Base-by-base conservation (phyloP, 2,113 vertebrate species). In the Melanerpes aurifrons region DNA sequence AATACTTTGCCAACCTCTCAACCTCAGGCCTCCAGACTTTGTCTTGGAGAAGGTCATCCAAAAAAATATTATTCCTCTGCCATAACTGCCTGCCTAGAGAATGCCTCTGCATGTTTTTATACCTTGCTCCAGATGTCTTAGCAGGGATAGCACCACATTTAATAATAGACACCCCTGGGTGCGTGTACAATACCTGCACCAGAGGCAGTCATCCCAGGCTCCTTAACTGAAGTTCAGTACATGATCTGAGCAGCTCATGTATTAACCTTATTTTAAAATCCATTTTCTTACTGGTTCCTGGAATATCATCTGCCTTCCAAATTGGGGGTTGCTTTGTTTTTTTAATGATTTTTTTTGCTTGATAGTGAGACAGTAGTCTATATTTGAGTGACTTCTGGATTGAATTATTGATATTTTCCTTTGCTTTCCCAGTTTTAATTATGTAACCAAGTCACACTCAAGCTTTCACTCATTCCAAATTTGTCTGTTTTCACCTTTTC, bases 391-490 rank as follows among this genome's bases (percentile, higher is more conserved):
- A 83, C 73, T 87, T 62, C 81, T 91, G 77, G 40, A 35, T 62
- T 69, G 19, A 17, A 77, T 64, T 76, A 79, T 82, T 58, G 89
- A 91, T 22, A 50, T 94, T 86, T 94, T 32, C 59, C 70, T 80
- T 40, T 25, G 12, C 48, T 75, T 80, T 15, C 90, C 64, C 89
- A 47, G 24, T 57, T 95, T 95, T 91, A 95, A 95, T 94, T 96
- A 95, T 80, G 53, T 87, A 95, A 93, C 86, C 24, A 50, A 87
- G 63, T 24, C 68, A 68, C 68, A 94, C 62, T 69, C 90, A 95
- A 56, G 26, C 18, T 89, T 93, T 92, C 54, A 72, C 47, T 96
- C 58, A 56, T 91, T 97, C 80, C 53, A 77, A 82, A 94, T 96
- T 84, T 72, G 47, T 20, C 78, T 73, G 84, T 94, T 94, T 22